Evolutionary conservation across 1,140 invertebrate species (phyloP).

Genomic region (Habropoda laboriosa): DNA sequence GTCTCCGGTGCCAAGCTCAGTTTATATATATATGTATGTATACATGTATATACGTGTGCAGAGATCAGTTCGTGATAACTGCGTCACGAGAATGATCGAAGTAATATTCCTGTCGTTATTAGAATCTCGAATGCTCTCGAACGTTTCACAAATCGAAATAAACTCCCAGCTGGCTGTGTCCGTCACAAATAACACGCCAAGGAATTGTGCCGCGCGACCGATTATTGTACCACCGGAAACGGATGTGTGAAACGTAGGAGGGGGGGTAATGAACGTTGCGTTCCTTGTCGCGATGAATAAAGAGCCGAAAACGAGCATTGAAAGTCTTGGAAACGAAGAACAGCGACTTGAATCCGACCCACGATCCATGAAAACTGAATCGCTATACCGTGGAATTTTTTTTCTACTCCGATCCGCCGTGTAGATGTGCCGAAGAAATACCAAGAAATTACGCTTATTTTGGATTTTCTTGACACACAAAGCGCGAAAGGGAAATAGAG

Average conservation of each 20-base stretch:
- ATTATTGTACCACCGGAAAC: slow-evolving; percentile 81
- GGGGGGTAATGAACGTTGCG: slow-evolving; percentile 74
- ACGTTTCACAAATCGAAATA: background rate
- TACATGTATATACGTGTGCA: no score
- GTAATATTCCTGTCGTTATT: no score
- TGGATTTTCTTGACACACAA: no score
- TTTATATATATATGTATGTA: no score
- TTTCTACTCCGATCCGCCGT: background rate
- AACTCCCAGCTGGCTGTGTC: slow-evolving; percentile 3
- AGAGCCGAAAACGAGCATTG: slow-evolving; percentile 59
- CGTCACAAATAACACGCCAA: slow-evolving; percentile 68
- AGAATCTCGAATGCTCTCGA: no score
- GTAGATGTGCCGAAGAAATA: no score
- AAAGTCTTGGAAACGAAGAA: slow-evolving; percentile 42
- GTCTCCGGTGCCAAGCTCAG: background rate
- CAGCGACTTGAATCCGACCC: slow-evolving; percentile 32
- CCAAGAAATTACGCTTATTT: no score
- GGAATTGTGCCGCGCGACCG: slow-evolving; percentile 75
- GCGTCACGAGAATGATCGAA: background rate
- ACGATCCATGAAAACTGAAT: background rate
- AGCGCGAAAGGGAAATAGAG: no score
- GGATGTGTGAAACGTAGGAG: slow-evolving; percentile 80
- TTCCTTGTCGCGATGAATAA: slow-evolving; percentile 57
- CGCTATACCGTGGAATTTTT: background rate
- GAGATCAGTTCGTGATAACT: background rate